These are phyloP conservation scores for Phyto melanocephala DNA, from an alignment of 2,888 invertebrate genomes.

Conservation along the genomic window DNA sequence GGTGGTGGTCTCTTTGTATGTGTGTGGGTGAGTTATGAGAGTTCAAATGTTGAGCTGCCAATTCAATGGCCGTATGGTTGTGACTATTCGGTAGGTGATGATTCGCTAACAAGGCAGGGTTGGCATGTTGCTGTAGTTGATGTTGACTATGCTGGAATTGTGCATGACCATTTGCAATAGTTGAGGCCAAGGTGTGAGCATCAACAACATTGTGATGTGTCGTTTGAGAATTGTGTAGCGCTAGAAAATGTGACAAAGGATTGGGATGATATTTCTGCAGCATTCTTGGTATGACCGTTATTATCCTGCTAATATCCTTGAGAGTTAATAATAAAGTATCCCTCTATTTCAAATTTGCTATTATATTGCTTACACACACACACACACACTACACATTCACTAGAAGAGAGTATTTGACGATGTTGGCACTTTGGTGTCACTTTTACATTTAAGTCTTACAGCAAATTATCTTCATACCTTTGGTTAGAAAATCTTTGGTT, in stretches of 20 bases:
- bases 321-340: constrained; percentile 45
- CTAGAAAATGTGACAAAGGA: constrained; percentile 79
- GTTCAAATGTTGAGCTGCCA: constrained; percentile 60
- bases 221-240: constrained; percentile 77
- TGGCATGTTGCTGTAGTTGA: constrained; percentile 66
- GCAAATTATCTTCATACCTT: constrained; percentile 51
- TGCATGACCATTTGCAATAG: constrained; percentile 71
- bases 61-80: constrained; percentile 51
- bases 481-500: constrained; percentile 51
- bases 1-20: constrained; percentile 34
- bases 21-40: constrained; percentile 55
- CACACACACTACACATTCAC: not conserved
- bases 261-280: constrained; percentile 79
- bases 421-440: constrained; percentile 61
- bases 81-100: constrained; percentile 50
- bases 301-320: constrained; percentile 28
- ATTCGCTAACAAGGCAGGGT: constrained; percentile 32
- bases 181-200: constrained; percentile 68
- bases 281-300: constrained; percentile 73
- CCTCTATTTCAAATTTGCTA: constrained; percentile 12
- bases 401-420: constrained; percentile 14
- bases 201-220: constrained; percentile 68
- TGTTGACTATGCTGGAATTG: constrained; percentile 68
- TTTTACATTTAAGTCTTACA: constrained; percentile 63
- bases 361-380: not conserved